phyloP scores from a whole-genome alignment of 2,113 vertebrate species.

The Scortum barcoo region DNA sequence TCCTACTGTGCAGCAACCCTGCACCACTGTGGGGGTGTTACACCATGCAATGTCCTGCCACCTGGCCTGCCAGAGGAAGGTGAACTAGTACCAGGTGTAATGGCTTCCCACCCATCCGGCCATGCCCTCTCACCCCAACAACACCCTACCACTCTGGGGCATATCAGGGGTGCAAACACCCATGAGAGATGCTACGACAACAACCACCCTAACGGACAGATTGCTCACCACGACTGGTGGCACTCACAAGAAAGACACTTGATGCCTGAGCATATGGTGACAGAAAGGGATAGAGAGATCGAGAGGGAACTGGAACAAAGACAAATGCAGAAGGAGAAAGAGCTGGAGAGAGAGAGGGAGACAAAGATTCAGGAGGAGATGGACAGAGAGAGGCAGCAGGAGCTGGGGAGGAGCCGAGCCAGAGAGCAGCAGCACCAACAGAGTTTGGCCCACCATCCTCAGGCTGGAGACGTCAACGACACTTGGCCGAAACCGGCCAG shows the following conservation, averaged over 20 bases:
- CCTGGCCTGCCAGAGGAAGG: conserved; percentile 67
- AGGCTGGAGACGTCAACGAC: conserved; percentile 81
- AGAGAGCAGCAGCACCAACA: conserved; percentile 73
- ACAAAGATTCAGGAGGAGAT: conserved; percentile 68
- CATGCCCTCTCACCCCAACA: conserved; percentile 67
- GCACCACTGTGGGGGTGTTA: conserved; percentile 70
- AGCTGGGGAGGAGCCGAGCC: conserved; percentile 51
- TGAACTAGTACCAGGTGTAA: conserved; percentile 45
- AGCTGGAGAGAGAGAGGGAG: conserved; percentile 54
- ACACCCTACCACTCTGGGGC: conserved; percentile 64
- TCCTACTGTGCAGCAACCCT: conserved; percentile 81
- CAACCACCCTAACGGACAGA: conserved; percentile 56
- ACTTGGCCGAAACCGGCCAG: conserved; percentile 85
- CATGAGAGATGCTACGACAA: conserved; percentile 67
- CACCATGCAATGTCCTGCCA: conserved; percentile 52
- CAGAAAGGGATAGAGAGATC: conserved; percentile 67
- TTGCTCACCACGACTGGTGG: conserved; percentile 65
- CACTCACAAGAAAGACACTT: conserved; percentile 69
- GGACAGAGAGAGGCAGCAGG: conserved; percentile 58
- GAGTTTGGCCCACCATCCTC: conserved; percentile 69
- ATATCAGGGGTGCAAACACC: conserved; percentile 50
- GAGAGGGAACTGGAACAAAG: conserved; percentile 68
- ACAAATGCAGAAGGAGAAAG: conserved; percentile 66
- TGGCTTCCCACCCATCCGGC: conserved; percentile 56
- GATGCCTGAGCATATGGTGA: conserved; percentile 62